phyloP scores from a whole-genome alignment of 2,113 vertebrate genomes.

The Tringa solitaria region DNA sequence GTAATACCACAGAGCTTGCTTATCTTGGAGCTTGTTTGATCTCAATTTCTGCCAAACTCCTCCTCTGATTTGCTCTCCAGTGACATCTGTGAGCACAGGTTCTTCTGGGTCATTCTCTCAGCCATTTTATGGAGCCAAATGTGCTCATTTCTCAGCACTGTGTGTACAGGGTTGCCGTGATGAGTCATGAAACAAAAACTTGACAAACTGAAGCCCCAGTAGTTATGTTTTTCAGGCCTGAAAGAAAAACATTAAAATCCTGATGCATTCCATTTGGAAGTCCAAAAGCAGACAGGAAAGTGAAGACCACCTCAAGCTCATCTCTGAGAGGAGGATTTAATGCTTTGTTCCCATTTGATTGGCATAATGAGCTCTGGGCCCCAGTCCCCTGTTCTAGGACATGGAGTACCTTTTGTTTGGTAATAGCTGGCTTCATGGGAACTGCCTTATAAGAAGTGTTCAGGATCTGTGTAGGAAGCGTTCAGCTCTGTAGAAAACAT shows the following conservation, averaged over 20 bases:
- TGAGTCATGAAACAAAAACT: not conserved
- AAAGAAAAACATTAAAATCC: not conserved
- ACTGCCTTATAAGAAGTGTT: not conserved
- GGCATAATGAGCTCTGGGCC: not conserved
- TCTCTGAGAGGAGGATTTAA: not conserved
- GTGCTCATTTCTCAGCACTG: not conserved
- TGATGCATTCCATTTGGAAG: not conserved
- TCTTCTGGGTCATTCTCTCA: not conserved
- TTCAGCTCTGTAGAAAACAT: not conserved
- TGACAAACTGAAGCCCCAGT: not conserved
- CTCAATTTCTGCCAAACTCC: not conserved
- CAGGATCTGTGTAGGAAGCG: not conserved
- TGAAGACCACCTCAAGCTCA: not conserved
- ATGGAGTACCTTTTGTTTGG: not conserved
- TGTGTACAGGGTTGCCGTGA: accelerated
- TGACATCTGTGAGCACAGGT: not conserved
- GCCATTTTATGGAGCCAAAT: not conserved
- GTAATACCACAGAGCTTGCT: not conserved
- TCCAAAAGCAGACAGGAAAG: not conserved
- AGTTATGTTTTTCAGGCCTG: not conserved
- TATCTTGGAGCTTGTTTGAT: not conserved
- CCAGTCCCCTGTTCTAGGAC: not conserved
- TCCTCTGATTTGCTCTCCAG: not conserved
- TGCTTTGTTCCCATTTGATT: not conserved
- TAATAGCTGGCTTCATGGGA: not conserved